Evolutionary conservation across 2,113 vertebrate genomes (phyloP).

Genomic region (Ardeotis arabs): DNA sequence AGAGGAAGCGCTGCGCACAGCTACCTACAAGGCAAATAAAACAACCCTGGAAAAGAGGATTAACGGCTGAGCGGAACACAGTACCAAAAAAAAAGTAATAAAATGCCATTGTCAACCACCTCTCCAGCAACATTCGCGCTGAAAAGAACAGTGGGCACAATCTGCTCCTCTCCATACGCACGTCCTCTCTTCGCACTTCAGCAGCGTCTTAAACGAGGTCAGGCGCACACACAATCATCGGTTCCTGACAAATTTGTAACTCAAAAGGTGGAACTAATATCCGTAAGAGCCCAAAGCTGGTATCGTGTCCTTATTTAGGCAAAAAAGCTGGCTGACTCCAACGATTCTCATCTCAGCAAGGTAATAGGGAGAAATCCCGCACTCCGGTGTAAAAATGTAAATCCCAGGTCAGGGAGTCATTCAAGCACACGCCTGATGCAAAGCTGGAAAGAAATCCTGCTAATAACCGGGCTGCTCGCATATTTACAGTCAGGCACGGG

Average conservation of each 20-base stretch:
- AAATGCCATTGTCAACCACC: background rate
- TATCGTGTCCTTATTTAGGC: slow-evolving; percentile 11
- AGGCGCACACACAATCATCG: background rate
- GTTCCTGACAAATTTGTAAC: slow-evolving; percentile 20
- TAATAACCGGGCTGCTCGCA: background rate
- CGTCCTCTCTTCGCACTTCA: background rate
- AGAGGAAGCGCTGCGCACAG: background rate
- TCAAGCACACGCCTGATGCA: background rate
- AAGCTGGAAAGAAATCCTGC: background rate
- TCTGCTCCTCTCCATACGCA: background rate
- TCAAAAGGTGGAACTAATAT: slow-evolving; percentile 57
- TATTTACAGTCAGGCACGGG: background rate
- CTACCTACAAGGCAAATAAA: background rate
- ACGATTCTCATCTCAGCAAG: background rate
- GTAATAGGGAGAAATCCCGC: background rate
- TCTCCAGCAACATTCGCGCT: rapidly evolving
- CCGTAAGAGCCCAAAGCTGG: background rate
- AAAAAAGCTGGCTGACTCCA: background rate
- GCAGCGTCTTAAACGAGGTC: background rate
- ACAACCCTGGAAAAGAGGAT: background rate
- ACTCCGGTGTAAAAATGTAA: background rate
- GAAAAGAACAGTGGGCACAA: background rate
- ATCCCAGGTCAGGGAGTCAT: background rate
- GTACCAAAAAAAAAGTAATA: background rate
- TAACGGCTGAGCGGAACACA: rapidly evolving